These are phyloP conservation scores for Euspilapteryx auroguttella DNA, from an alignment of 2,888 invertebrate genomes.

Conservation along the genomic window DNA sequence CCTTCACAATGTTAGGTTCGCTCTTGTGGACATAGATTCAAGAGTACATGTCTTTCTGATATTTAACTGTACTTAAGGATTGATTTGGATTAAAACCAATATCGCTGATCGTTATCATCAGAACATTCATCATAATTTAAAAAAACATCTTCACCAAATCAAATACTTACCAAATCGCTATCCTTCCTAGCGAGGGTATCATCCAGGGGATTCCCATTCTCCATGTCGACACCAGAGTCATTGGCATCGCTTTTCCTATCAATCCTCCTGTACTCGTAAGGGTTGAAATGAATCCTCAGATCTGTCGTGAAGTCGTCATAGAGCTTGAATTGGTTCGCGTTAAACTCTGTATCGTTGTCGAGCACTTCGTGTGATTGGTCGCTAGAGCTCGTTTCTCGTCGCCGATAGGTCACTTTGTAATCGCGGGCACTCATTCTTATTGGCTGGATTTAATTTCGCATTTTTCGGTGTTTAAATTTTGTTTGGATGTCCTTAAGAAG, in stretches of 20 bases:
- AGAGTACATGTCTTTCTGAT: too few relatives aligned
- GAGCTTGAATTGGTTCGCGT: slow-evolving; percentile 51
- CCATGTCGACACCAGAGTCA: slow-evolving; percentile 51
- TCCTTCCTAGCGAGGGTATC: slow-evolving; percentile 31
- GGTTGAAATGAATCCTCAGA: slow-evolving; percentile 37
- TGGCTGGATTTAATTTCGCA: too few relatives aligned
- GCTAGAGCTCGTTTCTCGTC: slow-evolving; percentile 20
- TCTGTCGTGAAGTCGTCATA: slow-evolving; percentile 52
- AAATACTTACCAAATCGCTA: slow-evolving; percentile 45
- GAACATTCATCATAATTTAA: too few relatives aligned
- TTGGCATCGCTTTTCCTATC: slow-evolving; percentile 27
- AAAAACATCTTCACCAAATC: too few relatives aligned
- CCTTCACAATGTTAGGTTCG: too few relatives aligned
- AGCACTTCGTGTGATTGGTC: slow-evolving; percentile 24
- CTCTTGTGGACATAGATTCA: too few relatives aligned
- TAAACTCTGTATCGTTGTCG: slow-evolving; percentile 50
- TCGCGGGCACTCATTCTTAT: slow-evolving; percentile 46
- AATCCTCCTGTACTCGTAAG: slow-evolving; percentile 21
- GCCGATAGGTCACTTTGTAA: slow-evolving; percentile 38
- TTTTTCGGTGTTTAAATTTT: too few relatives aligned
- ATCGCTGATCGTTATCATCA: too few relatives aligned
- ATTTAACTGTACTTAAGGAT: too few relatives aligned
- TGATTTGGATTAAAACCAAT: too few relatives aligned
- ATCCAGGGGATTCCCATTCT: slow-evolving; percentile 44
- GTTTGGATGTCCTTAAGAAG: too few relatives aligned